phyloP scores from a whole-genome alignment of 2,113 vertebrate species.

The Boulengerochromis microlepis region DNA sequence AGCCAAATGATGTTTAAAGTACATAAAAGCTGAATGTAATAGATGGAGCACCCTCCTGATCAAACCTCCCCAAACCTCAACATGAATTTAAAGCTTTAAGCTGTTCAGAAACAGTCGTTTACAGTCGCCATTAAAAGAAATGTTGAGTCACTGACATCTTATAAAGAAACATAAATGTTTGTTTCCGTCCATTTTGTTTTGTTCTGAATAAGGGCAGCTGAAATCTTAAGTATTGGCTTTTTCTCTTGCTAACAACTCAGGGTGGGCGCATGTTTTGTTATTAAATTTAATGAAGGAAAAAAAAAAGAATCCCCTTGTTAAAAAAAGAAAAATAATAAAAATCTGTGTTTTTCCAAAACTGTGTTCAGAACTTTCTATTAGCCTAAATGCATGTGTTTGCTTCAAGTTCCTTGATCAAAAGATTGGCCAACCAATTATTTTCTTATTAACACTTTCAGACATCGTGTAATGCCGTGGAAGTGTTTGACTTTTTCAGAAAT shows the following conservation, averaged over 20 bases:
- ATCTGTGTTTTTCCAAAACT: background rate
- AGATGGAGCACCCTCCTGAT: background rate
- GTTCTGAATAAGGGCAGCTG: background rate
- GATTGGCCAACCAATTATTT: background rate
- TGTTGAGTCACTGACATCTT: background rate
- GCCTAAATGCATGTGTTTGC: rapidly evolving
- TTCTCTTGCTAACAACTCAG: background rate
- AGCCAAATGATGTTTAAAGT: background rate
- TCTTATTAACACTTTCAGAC: background rate
- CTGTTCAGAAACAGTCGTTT: background rate
- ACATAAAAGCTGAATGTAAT: background rate
- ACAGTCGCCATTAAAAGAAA: background rate
- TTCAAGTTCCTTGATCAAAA: background rate
- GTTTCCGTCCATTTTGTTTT: background rate
- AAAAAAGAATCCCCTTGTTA: background rate
- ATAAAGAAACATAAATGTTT: background rate
- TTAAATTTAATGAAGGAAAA: background rate
- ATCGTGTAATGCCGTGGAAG: background rate
- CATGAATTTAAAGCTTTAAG: background rate
- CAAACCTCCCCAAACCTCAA: background rate
- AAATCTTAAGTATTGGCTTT: background rate
- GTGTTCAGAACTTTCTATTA: background rate
- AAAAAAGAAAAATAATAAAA: background rate
- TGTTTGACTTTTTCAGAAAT: background rate
- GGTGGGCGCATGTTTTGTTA: background rate